phyloP scores from a whole-genome alignment of 2,113 vertebrate genomes.

The Corapipo altera region DNA sequence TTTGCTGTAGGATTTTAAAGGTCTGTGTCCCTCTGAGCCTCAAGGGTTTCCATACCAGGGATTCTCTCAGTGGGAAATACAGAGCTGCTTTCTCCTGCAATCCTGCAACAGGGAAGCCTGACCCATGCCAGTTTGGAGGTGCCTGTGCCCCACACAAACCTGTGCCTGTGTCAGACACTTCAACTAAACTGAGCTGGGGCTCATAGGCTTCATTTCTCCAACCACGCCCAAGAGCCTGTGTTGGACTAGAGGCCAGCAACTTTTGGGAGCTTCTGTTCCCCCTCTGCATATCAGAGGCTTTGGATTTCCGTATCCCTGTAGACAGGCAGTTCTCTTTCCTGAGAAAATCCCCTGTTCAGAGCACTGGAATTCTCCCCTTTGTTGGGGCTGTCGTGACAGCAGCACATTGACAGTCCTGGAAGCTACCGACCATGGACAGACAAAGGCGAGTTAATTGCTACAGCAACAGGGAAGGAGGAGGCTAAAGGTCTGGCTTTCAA shows the following conservation, averaged over 20 bases:
- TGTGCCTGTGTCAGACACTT: neutral
- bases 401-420: neutral
- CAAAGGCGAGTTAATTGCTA: neutral
- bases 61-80: neutral
- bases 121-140: neutral
- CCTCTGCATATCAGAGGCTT: neutral
- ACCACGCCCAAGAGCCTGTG: neutral
- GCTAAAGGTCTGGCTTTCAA: neutral
- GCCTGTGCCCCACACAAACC: neutral
- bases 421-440: neutral
- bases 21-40: neutral
- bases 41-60: neutral
- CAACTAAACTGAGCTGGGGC: neutral
- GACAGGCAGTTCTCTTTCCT: neutral
- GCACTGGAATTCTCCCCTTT: neutral
- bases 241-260: neutral
- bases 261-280: neutral
- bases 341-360: neutral
- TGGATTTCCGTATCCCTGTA: neutral
- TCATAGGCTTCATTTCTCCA: rapidly evolving
- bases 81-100: neutral
- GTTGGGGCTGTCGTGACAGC: neutral
- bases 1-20: neutral
- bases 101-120: neutral
- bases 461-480: neutral